Conservation (phyloP, 2,113 vertebrate genomes). For the Leucopternis melanops region DNA sequence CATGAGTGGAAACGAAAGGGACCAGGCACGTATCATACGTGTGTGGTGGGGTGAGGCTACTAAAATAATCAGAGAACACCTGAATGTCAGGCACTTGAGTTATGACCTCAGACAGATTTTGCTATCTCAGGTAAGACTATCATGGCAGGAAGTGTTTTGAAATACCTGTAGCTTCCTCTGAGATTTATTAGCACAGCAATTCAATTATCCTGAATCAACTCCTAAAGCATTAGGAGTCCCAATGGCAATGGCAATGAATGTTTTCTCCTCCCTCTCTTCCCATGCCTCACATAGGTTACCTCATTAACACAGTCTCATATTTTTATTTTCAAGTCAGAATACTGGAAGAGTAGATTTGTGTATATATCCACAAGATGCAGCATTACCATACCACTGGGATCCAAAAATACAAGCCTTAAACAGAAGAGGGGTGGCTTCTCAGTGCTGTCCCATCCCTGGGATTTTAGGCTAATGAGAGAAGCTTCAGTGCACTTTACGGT, state of each 20-base stretch:
- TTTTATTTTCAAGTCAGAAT: background rate
- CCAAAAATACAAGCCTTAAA: background rate
- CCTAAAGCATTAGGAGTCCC: background rate
- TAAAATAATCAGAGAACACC: background rate
- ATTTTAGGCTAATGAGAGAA: background rate
- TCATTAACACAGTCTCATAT: background rate
- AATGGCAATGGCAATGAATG: background rate
- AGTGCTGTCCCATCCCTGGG: background rate
- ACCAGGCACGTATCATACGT: rapidly evolving
- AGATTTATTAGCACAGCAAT: background rate
- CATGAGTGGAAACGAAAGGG: rapidly evolving
- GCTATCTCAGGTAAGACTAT: background rate
- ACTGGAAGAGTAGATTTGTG: background rate
- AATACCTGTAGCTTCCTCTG: background rate
- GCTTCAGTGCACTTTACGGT: background rate
- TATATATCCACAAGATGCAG: background rate
- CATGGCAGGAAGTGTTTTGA: background rate
- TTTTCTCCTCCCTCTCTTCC: background rate
- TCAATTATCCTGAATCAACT: background rate
- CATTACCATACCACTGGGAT: background rate
- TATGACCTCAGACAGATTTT: background rate
- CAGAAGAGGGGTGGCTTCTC: background rate
- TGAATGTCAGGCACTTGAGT: background rate
- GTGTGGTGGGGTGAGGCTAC: background rate
- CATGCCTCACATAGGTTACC: background rate